phyloP scores from a whole-genome alignment of 2,113 vertebrate genomes.

The Spizaetus ornatus region DNA sequence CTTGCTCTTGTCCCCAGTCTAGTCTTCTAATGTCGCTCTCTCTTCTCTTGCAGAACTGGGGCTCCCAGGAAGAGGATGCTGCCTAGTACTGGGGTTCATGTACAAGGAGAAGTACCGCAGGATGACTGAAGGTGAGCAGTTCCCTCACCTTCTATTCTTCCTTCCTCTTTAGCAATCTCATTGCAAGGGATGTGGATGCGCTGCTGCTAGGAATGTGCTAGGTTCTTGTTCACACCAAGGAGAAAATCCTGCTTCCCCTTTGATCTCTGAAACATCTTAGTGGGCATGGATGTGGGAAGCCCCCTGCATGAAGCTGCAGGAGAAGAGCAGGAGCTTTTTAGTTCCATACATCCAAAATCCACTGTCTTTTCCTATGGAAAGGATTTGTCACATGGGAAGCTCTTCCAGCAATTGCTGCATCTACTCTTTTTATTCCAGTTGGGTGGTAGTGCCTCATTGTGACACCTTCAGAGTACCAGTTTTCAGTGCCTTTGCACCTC shows the following conservation, averaged over 20 bases:
- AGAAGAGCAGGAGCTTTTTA: neutral
- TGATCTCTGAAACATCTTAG: neutral
- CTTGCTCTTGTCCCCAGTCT: neutral
- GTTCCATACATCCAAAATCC: neutral
- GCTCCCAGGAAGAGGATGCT: conserved; percentile 79
- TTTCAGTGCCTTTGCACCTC: neutral
- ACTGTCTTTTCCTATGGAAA: neutral
- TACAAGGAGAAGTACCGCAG: conserved; percentile 83
- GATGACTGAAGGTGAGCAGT: conserved; percentile 80
- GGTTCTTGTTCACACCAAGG: neutral
- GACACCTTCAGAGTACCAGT: neutral
- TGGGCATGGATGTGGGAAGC: neutral
- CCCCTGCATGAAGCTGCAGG: neutral
- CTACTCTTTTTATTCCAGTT: neutral
- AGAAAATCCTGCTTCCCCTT: neutral
- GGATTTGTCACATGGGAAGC: neutral
- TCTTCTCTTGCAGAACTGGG: conserved; percentile 77
- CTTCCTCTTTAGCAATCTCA: neutral
- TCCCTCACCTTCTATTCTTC: neutral
- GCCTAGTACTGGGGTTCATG: conserved; percentile 80
- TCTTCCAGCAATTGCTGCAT: neutral
- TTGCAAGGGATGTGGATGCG: neutral
- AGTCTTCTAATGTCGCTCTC: neutral
- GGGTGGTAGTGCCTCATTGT: neutral
- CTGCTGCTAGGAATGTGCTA: neutral